A percentile compares a stretch with the other conserved stretches of the same genome.
phyloP scores from a whole-genome alignment of 35 echinoderm and acorn worm genomes.

The Patiria miniata region DNA sequence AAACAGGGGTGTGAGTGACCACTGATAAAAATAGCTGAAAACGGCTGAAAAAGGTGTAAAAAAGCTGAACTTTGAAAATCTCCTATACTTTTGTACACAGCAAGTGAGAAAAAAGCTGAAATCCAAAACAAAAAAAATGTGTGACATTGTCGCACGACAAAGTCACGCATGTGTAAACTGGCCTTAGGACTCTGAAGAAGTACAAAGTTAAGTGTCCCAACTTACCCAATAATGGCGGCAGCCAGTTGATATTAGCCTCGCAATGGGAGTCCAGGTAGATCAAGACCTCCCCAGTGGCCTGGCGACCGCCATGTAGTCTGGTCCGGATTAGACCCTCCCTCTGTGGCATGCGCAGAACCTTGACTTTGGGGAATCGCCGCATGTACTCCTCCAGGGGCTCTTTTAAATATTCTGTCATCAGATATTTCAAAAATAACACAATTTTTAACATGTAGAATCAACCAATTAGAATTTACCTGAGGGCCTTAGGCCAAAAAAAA shows the following conservation, averaged over 20 bases:
- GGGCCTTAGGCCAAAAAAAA: not conserved
- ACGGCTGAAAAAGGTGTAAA: no score
- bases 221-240: conserved; percentile 93
- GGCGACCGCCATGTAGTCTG: conserved; percentile 68
- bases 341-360: conserved; percentile 52
- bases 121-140: no score
- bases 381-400: conserved; percentile 85
- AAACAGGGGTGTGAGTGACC: no score
- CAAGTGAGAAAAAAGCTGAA: no score
- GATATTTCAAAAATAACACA: conserved; percentile 23
- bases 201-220: not conserved
- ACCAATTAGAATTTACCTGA: not conserved
- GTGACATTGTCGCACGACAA: no score
- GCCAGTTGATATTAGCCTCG: conserved; percentile 95
- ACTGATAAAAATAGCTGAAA: no score
- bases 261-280: conserved; percentile 96
- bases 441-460: not conserved
- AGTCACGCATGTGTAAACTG: no score
- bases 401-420: conserved; percentile 75
- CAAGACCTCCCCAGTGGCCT: conserved; percentile 80
- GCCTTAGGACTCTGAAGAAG: no score
- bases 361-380: conserved; percentile 79
- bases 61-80: no score
- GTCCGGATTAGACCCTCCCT: conserved; percentile 91
- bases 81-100: no score